Conservation (phyloP, 2,888 invertebrate species). For the Torymus auratus region DNA sequence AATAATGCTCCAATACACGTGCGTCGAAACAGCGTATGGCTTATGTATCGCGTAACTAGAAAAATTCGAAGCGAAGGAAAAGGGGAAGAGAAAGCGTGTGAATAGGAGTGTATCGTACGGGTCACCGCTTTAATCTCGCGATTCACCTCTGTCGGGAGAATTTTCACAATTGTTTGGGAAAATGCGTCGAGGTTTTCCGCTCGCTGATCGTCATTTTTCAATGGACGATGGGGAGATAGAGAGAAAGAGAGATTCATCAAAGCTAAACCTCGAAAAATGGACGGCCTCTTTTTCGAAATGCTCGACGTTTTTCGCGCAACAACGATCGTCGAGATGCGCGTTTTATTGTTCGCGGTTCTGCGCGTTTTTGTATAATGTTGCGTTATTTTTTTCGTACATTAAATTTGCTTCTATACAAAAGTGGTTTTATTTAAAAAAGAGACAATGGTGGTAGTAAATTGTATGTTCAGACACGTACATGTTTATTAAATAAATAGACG, state of each 20-base stretch:
- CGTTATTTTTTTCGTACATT: no score
- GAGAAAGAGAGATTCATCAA: conserved; percentile 11
- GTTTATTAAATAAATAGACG: no score
- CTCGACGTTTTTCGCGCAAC: background rate
- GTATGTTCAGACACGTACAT: no score
- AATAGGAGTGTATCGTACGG: conserved; percentile 21
- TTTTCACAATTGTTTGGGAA: conserved; percentile 45
- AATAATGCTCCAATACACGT: background rate
- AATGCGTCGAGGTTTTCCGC: conserved; percentile 25
- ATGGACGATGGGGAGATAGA: background rate
- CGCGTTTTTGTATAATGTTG: no score
- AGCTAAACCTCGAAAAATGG: conserved; percentile 11
- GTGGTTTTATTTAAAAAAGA: no score
- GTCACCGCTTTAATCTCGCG: conserved; percentile 45
- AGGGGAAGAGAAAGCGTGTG: background rate
- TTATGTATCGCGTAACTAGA: background rate
- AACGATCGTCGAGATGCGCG: no score
- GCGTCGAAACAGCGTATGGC: no score
- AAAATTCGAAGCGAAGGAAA: background rate
- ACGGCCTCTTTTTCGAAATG: conserved; percentile 6
- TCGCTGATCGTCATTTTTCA: conserved; percentile 25
- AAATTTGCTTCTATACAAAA: no score
- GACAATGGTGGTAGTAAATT: no score
- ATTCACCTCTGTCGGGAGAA: conserved; percentile 38
- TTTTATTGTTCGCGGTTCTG: no score